phyloP scores from a whole-genome alignment of 2,888 invertebrate species.

The Apamea crenata region DNA sequence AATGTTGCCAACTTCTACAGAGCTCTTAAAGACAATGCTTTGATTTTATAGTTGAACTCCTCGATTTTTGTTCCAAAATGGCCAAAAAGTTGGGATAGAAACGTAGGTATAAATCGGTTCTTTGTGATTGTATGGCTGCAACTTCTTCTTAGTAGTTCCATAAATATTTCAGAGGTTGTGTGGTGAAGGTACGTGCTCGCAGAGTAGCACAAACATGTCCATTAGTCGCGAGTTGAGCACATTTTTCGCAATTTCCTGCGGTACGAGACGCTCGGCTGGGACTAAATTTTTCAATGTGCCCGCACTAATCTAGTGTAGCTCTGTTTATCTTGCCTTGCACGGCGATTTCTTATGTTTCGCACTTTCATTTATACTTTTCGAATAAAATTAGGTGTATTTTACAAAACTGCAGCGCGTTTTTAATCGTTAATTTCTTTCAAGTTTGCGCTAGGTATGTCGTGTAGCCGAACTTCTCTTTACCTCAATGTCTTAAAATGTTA shows the following conservation, averaged over 20 bases:
- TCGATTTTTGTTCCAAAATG: constrained; percentile 16
- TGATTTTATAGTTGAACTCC: constrained; percentile 39
- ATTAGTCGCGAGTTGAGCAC: constrained; percentile 72
- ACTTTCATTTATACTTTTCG: background rate
- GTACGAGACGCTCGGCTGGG: constrained; percentile 48
- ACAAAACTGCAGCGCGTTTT: background rate
- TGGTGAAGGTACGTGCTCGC: constrained; percentile 34
- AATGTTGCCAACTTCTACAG: constrained; percentile 49
- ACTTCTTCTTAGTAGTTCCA: constrained; percentile 28
- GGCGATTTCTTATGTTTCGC: constrained; percentile 66
- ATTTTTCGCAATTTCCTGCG: constrained; percentile 79
- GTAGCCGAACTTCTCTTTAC: background rate
- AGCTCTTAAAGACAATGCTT: constrained; percentile 41
- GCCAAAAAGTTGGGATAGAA: constrained; percentile 9
- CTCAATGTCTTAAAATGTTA: background rate
- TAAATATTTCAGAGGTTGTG: constrained; percentile 59
- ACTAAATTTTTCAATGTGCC: constrained; percentile 74
- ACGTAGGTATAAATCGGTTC: constrained; percentile 4
- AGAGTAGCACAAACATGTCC: constrained; percentile 69
- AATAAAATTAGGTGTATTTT: background rate
- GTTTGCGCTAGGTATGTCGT: background rate
- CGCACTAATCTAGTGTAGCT: constrained; percentile 71
- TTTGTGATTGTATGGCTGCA: constrained; percentile 18
- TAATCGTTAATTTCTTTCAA: background rate
- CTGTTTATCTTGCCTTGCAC: constrained; percentile 68